A percentile compares a stretch with the other conserved stretches of the same genome.
Evolutionary conservation across 2,797 vertebrate species (phyloP).

Genomic region (Melanotaenia maccullochi): DNA sequence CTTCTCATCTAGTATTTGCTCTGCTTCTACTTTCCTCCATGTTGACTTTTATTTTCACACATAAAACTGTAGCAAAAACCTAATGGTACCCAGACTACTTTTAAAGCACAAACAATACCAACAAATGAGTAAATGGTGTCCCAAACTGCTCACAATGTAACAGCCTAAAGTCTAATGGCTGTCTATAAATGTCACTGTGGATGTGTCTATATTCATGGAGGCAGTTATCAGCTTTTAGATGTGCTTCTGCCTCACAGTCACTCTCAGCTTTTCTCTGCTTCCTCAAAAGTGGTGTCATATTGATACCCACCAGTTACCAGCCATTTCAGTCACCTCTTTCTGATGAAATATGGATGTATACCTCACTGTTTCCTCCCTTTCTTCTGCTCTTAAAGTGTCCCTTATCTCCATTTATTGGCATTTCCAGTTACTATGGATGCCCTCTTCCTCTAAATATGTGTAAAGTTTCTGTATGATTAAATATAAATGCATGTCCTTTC

Average conservation of each 20-base stretch:
- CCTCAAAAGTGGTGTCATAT: constrained; percentile 57
- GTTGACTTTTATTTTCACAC: constrained; percentile 8
- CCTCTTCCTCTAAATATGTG: constrained; percentile 39
- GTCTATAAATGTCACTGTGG: constrained; percentile 60
- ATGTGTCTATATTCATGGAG: constrained; percentile 64
- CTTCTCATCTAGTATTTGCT: neutral
- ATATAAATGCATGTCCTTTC: constrained; percentile 71
- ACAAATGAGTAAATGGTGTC: constrained; percentile 37
- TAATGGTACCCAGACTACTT: neutral
- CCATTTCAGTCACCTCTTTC: constrained; percentile 52
- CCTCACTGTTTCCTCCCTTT: constrained; percentile 32
- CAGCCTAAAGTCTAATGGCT: constrained; percentile 47
- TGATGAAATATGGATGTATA: constrained; percentile 71
- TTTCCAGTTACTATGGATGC: constrained; percentile 33
- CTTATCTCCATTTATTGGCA: constrained; percentile 66
- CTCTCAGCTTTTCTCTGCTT: constrained; percentile 26
- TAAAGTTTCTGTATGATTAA: constrained; percentile 58
- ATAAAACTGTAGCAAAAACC: constrained; percentile 2
- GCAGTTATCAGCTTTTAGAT: constrained; percentile 73
- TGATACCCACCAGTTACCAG: constrained; percentile 66
- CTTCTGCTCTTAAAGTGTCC: constrained; percentile 57
- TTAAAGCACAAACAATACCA: constrained; percentile 32
- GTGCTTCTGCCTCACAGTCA: constrained; percentile 42
- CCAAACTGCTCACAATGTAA: constrained; percentile 40
- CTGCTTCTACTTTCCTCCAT: neutral